A percentile compares a stretch with the other conserved stretches of the same genome.
Evolutionary conservation across 2,113 vertebrate species (phyloP).

Genomic region (Hippocampus mohnikei): DNA sequence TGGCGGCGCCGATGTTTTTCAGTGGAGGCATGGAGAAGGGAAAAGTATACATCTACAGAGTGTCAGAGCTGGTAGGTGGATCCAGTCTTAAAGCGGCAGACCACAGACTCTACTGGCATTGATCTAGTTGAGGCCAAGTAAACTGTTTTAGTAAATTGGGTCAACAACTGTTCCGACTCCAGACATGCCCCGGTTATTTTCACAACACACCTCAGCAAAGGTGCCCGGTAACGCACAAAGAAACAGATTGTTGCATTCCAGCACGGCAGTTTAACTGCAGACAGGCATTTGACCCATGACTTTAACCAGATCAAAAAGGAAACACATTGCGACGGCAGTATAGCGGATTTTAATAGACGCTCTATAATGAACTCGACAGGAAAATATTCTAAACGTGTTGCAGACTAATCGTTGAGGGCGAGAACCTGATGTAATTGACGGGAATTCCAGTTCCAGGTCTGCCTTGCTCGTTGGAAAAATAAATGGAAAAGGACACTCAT

Average conservation of each 20-base stretch:
- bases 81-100: neutral
- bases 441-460: slow-evolving; percentile 47
- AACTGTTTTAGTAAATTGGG: slow-evolving; percentile 11
- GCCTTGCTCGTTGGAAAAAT: slow-evolving; percentile 52
- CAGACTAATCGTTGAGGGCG: slow-evolving; percentile 45
- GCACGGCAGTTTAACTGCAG: slow-evolving; percentile 25
- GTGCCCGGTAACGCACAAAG: slow-evolving; percentile 20
- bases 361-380: slow-evolving; percentile 62
- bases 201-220: slow-evolving; percentile 19
- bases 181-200: slow-evolving; percentile 26
- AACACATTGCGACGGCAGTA: slow-evolving; percentile 27
- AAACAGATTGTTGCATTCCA: slow-evolving; percentile 36
- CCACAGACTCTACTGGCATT: neutral
- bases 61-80: slow-evolving; percentile 74
- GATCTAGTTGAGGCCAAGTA: neutral
- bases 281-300: slow-evolving; percentile 52
- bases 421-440: slow-evolving; percentile 52
- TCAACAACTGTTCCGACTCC: slow-evolving; percentile 54
- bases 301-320: slow-evolving; percentile 38
- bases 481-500: slow-evolving; percentile 30
- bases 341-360: slow-evolving; percentile 42
- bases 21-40: slow-evolving; percentile 87
- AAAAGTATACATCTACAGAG: slow-evolving; percentile 83
- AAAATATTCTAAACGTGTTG: slow-evolving; percentile 66
- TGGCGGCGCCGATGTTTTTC: slow-evolving; percentile 96